phyloP scores from a whole-genome alignment of 2,113 vertebrate species.

The Ploceus nigricollis region DNA sequence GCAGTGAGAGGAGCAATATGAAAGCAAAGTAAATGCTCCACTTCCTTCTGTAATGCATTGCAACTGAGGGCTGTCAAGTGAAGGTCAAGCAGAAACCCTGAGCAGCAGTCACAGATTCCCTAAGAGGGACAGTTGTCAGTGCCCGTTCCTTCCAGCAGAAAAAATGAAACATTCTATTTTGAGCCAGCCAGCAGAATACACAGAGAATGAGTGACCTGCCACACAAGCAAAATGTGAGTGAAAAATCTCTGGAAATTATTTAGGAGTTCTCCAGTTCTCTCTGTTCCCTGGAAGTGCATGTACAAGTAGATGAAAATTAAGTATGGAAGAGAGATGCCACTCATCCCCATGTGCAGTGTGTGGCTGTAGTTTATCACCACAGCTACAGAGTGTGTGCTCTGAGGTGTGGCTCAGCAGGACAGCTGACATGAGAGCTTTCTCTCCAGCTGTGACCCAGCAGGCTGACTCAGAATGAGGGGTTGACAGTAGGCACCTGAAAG shows the following conservation, averaged over 20 bases:
- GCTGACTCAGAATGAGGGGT: neutral
- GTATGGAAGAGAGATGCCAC: neutral
- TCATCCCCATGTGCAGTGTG: neutral
- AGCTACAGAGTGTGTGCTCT: neutral
- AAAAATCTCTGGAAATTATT: neutral
- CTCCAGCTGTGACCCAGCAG: neutral
- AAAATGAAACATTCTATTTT: neutral
- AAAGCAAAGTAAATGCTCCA: neutral
- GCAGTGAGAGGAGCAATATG: neutral
- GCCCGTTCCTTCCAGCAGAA: neutral
- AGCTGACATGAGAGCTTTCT: constrained; percentile 8
- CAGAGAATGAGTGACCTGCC: neutral
- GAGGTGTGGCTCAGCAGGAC: neutral
- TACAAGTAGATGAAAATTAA: neutral
- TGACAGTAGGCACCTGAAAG: neutral
- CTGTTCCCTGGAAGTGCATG: neutral
- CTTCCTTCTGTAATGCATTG: neutral
- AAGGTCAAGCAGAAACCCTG: constrained; percentile 31
- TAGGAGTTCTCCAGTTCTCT: neutral
- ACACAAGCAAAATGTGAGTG: neutral
- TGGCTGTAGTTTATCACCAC: neutral
- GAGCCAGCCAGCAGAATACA: neutral
- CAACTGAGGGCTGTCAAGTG: neutral
- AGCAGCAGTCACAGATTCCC: neutral
- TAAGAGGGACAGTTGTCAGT: constrained; percentile 9